Base-by-base conservation (phyloP, 2,797 vertebrate genomes). In the Poecilia wingei region DNA sequence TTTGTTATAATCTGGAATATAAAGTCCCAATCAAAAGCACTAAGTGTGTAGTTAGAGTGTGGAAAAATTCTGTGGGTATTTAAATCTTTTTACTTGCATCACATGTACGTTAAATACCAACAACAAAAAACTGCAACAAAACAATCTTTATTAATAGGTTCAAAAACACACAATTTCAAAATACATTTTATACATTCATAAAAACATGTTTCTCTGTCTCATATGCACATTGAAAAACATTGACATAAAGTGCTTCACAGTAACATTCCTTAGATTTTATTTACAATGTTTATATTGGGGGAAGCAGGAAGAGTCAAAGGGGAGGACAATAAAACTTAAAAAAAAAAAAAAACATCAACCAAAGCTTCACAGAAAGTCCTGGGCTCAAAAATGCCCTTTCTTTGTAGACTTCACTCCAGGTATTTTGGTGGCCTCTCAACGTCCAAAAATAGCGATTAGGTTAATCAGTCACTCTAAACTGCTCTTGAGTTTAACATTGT, bases 191-290 rank as follows among this genome's bases (percentile, higher is more conserved):
- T 28, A 74, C 14, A 43, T 43, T 57, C 7, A 4, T 16, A 75
- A 59, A 61, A 64, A 33, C 59, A 33, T 18, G 0, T 61, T 61
- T 33, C 13, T 61, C 47, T 73, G 2, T 25, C 47, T 51, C 16
- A 25, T 36, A 51, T 9, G 10, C 25, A 66, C 1, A 41, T 53
- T 22, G 46, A 5, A 22, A 68, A 45, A 43, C 28, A 69, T 43
- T 59, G 53, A 25, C 78, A 33, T 70, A 80, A 80, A 80, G 78
- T 80, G 51, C 73, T 39, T 46, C 2, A 70, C 13, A 1, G 78
- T 49, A 7, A 5, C 25, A 22, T 14, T 72, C 31, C 28, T 59
- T 59, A 31, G 47, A 78, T 69, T 53, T 39, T 53, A 71, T 71
- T 59, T 71, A 57, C 28, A 71, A 12, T 46, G 7, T 18, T 46